A percentile compares a stretch with the other conserved stretches of the same genome.
Conservation (phyloP, 2,797 vertebrate species). For the Aeoliscus strigatus region DNA sequence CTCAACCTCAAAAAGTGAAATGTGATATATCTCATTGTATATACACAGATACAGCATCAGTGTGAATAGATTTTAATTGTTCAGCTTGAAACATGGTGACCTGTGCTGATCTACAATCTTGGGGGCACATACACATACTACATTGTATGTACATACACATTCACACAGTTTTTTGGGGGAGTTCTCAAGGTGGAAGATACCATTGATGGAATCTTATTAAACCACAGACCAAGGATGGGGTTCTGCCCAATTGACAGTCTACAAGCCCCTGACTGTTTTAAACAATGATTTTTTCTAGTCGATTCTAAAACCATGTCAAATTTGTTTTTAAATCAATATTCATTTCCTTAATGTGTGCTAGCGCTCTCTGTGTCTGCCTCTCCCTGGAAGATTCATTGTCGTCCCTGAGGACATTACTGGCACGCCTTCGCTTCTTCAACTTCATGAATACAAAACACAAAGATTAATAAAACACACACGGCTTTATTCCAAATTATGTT, state of each 20-base stretch:
- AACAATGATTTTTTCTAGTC: slow-evolving; percentile 61
- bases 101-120: no score
- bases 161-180: slow-evolving; percentile 37
- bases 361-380: slow-evolving; percentile 46
- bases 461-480: no score
- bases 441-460: slow-evolving; percentile 27
- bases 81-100: no score
- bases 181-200: slow-evolving; percentile 60
- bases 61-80: no score
- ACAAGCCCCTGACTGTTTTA: slow-evolving; percentile 57
- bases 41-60: no score
- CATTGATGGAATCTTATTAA: slow-evolving; percentile 65
- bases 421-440: slow-evolving; percentile 14
- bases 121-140: slow-evolving; percentile 10
- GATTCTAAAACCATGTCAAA: slow-evolving; percentile 67
- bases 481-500: no score
- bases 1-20: slow-evolving; percentile 33
- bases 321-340: slow-evolving; percentile 76
- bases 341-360: slow-evolving; percentile 59
- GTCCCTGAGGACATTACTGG: slow-evolving; percentile 24
- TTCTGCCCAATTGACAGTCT: slow-evolving; percentile 57
- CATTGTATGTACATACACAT: slow-evolving; percentile 5
- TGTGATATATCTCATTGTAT: no score
- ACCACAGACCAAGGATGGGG: slow-evolving; percentile 63
- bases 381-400: slow-evolving; percentile 48